Evolutionary conservation across 2,797 vertebrate species (phyloP).

Genomic region (Liparis tanakae): DNA sequence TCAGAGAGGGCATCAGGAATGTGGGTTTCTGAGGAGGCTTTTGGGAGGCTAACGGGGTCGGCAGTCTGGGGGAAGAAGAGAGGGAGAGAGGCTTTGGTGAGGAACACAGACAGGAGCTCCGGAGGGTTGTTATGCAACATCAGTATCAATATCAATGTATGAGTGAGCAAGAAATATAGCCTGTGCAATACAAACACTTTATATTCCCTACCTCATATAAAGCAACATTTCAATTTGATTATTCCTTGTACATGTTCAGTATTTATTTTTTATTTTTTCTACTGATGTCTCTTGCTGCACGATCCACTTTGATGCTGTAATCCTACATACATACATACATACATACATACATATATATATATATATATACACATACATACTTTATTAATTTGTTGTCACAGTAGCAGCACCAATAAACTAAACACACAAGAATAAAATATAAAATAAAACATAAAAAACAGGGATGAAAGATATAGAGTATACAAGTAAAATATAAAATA

Average conservation of each 20-base stretch:
- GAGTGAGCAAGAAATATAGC: neutral
- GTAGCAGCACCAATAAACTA: no score
- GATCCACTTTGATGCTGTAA: neutral
- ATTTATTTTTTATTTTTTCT: neutral
- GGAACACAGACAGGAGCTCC: slow-evolving; percentile 17
- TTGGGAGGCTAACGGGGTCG: slow-evolving; percentile 44
- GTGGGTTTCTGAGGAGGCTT: slow-evolving; percentile 53
- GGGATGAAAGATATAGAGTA: no score
- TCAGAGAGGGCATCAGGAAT: slow-evolving; percentile 43
- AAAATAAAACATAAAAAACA: no score
- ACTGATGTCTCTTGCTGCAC: neutral
- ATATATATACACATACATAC: no score
- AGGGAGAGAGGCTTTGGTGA: slow-evolving; percentile 50
- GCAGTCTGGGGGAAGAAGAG: slow-evolving; percentile 50
- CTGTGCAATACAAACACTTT: neutral
- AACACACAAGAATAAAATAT: no score
- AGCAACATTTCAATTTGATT: neutral
- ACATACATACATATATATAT: no score
- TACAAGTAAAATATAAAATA: no score
- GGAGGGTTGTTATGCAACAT: no score
- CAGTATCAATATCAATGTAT: neutral
- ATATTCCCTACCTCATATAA: neutral
- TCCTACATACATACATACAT: no score
- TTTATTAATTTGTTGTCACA: no score
- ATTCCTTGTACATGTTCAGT: neutral